Evolutionary conservation across 2,888 invertebrate species (phyloP), one percentile per base, ranked within the genome.

Genomic region (Drosophila prolongata): DNA sequence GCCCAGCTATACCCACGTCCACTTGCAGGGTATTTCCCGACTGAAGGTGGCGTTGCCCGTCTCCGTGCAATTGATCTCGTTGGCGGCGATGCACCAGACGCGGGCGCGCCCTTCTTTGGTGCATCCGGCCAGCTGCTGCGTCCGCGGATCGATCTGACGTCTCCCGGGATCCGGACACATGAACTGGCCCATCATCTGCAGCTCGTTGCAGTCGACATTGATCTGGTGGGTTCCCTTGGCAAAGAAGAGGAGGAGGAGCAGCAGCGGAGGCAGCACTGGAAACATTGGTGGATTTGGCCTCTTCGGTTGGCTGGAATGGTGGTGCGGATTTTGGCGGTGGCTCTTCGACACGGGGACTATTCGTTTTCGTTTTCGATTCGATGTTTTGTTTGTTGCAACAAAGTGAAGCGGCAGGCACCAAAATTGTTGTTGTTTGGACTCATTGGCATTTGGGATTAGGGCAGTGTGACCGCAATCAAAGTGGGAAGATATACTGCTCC

Each of bases 51-150:
- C 94, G 90, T 96, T 96, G 59, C 95, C 95, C 1, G 96, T 95
- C 92, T 96, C 96, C 80, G 94, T 94, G 90, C 99, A 99, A 69
- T 94, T 94, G 54, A 99, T 95, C 9, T 96, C 96, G 72, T 96
- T 96, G 3, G 96, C 97, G 49, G 97, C 96, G 85, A 95, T 93
- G 91, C 98, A 98, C 88, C 94, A 93, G 38, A 97, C 97, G 40
- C 75, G 69, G 34, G 77, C 77, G 8, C 73, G 72, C 44, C 72
- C 78, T 9, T 84, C 82, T 11, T 71, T 79, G 6, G 76, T 95
- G 91, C 98, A 98, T 64, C 96, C 97, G 77, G 92, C 93, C 37
- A 96, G 95, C 90, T 98, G 98, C 91, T 99, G 98, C 0, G 98
- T 98, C 88, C 95, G 95, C 0, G 95, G 94, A 91, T 98, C 98